Conservation (phyloP, 2,797 vertebrate species). For the Heliangelus exortis region DNA sequence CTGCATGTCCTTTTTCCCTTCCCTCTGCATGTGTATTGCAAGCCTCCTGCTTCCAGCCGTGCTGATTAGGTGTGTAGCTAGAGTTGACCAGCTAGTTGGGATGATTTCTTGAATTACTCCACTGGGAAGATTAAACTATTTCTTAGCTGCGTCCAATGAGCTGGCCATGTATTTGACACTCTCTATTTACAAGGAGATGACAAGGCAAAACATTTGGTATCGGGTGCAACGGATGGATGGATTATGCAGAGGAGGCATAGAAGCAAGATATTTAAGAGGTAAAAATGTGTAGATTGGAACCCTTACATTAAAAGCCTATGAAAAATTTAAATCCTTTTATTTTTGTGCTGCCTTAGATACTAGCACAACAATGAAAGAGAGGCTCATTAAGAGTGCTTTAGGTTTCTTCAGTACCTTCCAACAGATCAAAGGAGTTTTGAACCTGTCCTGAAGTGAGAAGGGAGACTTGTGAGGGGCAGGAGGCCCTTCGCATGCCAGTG, state of each 20-base stretch:
- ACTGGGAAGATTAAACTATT: slow-evolving; percentile 37
- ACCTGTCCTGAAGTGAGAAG: background rate
- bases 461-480: background rate
- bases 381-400: background rate
- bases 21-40: background rate
- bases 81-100: background rate
- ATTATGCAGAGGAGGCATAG: slow-evolving; percentile 12
- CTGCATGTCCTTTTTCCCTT: background rate
- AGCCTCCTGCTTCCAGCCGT: background rate
- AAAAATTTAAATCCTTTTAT: background rate
- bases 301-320: background rate
- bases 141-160: slow-evolving; percentile 20
- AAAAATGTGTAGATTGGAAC: background rate
- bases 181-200: slow-evolving; percentile 64
- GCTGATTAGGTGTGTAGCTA: slow-evolving; percentile 49
- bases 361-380: background rate
- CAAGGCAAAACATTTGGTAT: slow-evolving; percentile 46
- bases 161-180: slow-evolving; percentile 26
- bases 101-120: slow-evolving; percentile 43
- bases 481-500: background rate
- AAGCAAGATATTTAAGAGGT: background rate
- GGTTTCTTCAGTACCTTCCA: background rate
- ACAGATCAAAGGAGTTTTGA: background rate
- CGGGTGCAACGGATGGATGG: slow-evolving; percentile 22
- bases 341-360: background rate